These are phyloP conservation scores for Furcifer pardalis DNA, from an alignment of 2,797 vertebrate species.

Conservation along the genomic window DNA sequence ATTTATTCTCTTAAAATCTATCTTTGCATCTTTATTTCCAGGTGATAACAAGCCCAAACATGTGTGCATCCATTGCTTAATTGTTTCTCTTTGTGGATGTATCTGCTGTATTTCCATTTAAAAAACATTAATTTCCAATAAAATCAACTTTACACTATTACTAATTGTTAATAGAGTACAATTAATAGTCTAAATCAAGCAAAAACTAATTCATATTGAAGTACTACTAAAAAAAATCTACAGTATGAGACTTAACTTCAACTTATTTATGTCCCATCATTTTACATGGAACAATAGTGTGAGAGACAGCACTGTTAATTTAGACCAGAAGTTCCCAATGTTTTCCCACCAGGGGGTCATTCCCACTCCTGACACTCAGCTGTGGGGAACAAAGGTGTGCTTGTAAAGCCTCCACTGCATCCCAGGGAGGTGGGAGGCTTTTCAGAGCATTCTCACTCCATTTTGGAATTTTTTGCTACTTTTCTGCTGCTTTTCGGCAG, in stretches of 20 bases:
- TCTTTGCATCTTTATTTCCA: neutral
- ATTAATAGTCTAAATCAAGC: neutral
- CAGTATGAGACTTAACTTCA: neutral
- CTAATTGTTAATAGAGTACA: neutral
- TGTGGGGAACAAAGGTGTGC: too few relatives aligned
- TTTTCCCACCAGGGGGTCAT: too few relatives aligned
- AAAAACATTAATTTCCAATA: neutral
- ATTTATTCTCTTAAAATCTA: neutral
- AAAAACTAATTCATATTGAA: too few relatives aligned
- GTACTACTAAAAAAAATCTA: neutral
- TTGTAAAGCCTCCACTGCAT: too few relatives aligned
- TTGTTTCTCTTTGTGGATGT: neutral
- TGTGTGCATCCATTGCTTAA: neutral
- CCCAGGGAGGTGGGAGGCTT: too few relatives aligned
- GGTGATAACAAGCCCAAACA: neutral
- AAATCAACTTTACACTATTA: too few relatives aligned
- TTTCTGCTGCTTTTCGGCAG: too few relatives aligned
- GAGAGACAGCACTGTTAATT: too few relatives aligned
- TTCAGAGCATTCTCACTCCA: too few relatives aligned
- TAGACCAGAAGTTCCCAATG: too few relatives aligned
- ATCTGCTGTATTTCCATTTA: neutral
- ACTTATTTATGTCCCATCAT: neutral
- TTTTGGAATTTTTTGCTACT: too few relatives aligned
- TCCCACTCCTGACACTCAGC: too few relatives aligned
- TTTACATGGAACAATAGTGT: neutral